phyloP scores from a whole-genome alignment of 2,113 vertebrate genomes.

The Vireo altiloquus region DNA sequence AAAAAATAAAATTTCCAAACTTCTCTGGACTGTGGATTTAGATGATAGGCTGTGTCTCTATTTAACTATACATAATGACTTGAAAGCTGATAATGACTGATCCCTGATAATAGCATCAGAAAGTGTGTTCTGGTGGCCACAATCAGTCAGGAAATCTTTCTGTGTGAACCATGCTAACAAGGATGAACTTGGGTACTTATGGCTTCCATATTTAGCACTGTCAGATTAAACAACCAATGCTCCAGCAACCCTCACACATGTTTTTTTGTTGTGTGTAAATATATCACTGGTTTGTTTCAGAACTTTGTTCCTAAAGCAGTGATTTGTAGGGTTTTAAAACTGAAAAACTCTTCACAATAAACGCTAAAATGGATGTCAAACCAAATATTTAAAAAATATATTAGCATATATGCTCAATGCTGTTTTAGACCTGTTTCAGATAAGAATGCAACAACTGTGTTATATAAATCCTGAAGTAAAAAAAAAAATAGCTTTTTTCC shows the following conservation, averaged over 20 bases:
- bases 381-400: neutral
- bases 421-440: neutral
- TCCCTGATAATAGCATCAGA: neutral
- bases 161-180: neutral
- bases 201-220: neutral
- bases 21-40: neutral
- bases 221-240: neutral
- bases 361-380: neutral
- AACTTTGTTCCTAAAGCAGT: neutral
- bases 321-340: neutral
- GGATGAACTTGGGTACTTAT: neutral
- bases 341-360: neutral
- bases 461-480: neutral
- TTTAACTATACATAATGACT: neutral
- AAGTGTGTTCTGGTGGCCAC: neutral
- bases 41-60: neutral
- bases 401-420: neutral
- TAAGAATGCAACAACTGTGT: neutral
- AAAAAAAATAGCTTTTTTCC: neutral
- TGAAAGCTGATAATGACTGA: neutral
- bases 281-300: neutral
- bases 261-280: neutral
- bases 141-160: neutral
- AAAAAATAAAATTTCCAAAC: neutral
- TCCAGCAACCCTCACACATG: rapidly evolving